Conservation (phyloP, 2,888 invertebrate genomes). For the Cyaniris semiargus region DNA sequence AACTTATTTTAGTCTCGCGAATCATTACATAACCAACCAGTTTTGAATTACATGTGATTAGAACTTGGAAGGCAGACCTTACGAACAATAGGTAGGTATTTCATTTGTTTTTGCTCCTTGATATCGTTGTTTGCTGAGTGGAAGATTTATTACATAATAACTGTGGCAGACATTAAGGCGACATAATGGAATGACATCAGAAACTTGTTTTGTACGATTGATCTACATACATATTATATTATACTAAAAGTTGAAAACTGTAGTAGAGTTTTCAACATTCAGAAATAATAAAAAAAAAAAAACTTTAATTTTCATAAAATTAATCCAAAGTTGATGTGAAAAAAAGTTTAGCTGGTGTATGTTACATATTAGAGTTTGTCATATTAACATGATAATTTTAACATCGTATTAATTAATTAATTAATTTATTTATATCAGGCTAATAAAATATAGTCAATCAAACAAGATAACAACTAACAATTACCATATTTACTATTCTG, state of each 20-base stretch:
- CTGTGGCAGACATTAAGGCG: slow-evolving; percentile 38
- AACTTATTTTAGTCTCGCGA: background rate
- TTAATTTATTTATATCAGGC: too few species aligned
- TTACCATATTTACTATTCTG: background rate
- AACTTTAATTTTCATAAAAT: too few species aligned
- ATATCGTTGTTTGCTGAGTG: slow-evolving; percentile 17
- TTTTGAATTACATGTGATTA: slow-evolving; percentile 17
- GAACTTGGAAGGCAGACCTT: background rate
- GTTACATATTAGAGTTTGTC: too few species aligned
- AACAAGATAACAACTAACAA: background rate
- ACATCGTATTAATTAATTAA: background rate
- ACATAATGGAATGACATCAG: slow-evolving; percentile 35
- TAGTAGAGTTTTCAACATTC: background rate
- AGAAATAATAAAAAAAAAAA: background rate
- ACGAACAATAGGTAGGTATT: slow-evolving; percentile 11
- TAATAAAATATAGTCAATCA: background rate
- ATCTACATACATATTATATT: background rate
- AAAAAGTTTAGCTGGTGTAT: too few species aligned
- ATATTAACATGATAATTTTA: background rate
- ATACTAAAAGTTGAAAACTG: too few species aligned
- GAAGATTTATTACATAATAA: slow-evolving; percentile 37
- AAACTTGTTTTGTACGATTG: slow-evolving; percentile 27
- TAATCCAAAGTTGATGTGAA: too few species aligned
- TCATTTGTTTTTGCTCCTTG: background rate
- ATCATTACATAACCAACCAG: slow-evolving; percentile 10